Evolutionary conservation across 2,888 invertebrate genomes (phyloP).

Genomic region (Deilephila elpenor): DNA sequence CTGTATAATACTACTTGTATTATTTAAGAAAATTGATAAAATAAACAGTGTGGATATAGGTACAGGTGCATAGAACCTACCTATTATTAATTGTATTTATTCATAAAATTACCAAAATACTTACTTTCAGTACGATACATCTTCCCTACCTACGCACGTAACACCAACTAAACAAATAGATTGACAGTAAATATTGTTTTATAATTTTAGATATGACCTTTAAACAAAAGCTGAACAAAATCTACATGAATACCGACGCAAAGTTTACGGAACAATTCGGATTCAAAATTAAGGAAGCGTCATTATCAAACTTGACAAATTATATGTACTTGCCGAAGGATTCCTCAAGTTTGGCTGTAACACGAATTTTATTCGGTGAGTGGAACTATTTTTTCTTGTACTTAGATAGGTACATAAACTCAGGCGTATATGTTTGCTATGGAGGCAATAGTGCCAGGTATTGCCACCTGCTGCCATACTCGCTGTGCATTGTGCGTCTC

Average conservation of each 20-base stretch:
- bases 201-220: constrained; percentile 40
- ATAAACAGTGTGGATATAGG: too few species aligned
- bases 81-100: too few species aligned
- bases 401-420: too few species aligned
- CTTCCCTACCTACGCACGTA: neutral
- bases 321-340: constrained; percentile 88
- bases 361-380: constrained; percentile 93
- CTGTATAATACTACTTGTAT: too few species aligned
- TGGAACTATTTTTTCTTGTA: neutral
- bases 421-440: too few species aligned
- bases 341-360: constrained; percentile 90
- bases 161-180: neutral
- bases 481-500: too few species aligned
- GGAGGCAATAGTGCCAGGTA: too few species aligned
- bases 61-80: too few species aligned
- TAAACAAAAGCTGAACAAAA: constrained; percentile 42
- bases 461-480: too few species aligned
- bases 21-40: too few species aligned
- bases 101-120: too few species aligned
- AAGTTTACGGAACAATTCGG: constrained; percentile 68
- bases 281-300: constrained; percentile 57
- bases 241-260: constrained; percentile 42
- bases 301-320: constrained; percentile 74
- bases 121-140: too few species aligned
- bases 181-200: neutral